phyloP scores from a whole-genome alignment of 2,797 vertebrate species.

The Scolopax bukidnonensis region DNA sequence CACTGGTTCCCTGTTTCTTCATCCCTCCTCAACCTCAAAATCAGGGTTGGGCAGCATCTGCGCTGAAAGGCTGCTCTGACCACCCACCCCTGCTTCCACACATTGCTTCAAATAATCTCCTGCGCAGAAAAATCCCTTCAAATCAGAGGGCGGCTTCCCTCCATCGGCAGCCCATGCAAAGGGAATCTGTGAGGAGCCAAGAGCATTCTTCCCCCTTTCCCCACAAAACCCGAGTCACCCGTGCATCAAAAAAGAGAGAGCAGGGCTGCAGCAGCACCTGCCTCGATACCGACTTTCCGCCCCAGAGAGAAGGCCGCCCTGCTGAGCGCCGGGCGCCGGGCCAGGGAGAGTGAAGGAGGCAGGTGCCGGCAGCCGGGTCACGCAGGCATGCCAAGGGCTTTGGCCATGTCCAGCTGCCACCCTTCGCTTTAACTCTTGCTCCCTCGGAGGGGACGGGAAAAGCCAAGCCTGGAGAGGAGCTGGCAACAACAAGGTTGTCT shows the following conservation, averaged over 20 bases:
- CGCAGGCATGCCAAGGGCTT: neutral
- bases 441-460: fast-evolving
- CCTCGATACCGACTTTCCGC: fast-evolving
- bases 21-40: neutral
- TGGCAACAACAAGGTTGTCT: neutral
- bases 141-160: fast-evolving
- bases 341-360: neutral
- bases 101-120: neutral
- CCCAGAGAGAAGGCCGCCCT: neutral
- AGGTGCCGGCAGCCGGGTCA: fast-evolving
- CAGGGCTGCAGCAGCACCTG: fast-evolving
- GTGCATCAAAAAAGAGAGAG: neutral
- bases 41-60: neutral
- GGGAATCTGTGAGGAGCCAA: neutral
- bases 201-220: neutral
- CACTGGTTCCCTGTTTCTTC: neutral
- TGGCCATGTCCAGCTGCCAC: neutral
- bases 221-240: neutral
- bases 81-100: neutral
- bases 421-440: neutral
- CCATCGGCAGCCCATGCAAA: neutral
- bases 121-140: neutral
- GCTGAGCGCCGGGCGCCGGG: fast-evolving
- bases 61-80: neutral
- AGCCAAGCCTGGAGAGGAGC: neutral